Base-by-base conservation (phyloP, 2,113 vertebrate species). In the Ellobius talpinus region DNA sequence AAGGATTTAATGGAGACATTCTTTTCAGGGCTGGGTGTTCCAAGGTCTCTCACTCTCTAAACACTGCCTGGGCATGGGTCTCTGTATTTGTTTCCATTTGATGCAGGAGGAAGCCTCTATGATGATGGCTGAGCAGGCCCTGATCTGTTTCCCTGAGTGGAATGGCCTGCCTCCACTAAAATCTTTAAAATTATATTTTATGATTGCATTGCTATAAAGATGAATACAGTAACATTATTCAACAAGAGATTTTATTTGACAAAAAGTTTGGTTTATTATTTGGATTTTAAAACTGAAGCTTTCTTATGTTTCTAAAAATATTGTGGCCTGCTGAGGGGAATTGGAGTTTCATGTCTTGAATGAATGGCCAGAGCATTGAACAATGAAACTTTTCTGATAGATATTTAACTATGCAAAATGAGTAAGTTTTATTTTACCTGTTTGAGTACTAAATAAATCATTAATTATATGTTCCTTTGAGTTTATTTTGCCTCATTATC, bases 401-500 rank as follows among this genome's bases (percentile, higher is more conserved):
- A 92, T 79, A 77, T 86, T 95, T 90, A 90, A 76, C 89, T 66
- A 85, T 3, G 55, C 92, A 93, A 90, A n/a, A n/a, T 89, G 47
- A 92, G 29, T 78, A 87, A 92, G 36, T n/a, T 79, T 90, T 91
- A 63, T 87, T 93, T 97, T 47, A 92, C 92, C 85, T 95, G 26
- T 92, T 92, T 94, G 77, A 96, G 31, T 84, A 96, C 91, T 45
- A 68, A 63, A 86, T 81, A 91, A 82, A 85, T 66, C 17, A 87
- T 96, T 94, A 21, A 91, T 92, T 91, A 78, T 42, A 66, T 90
- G 91, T 91, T 97, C 16, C 63, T 89, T 93, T 90, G 63, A 33
- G 23, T 95, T 87, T 93, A 31, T 90, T 91, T 86, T 26, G 29
- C 63, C 12, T 16, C 10, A 55, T 81, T 97, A 96, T 90, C 79